phyloP scores from a whole-genome alignment of 2,113 vertebrate genomes.

The Clarias magur region DNA sequence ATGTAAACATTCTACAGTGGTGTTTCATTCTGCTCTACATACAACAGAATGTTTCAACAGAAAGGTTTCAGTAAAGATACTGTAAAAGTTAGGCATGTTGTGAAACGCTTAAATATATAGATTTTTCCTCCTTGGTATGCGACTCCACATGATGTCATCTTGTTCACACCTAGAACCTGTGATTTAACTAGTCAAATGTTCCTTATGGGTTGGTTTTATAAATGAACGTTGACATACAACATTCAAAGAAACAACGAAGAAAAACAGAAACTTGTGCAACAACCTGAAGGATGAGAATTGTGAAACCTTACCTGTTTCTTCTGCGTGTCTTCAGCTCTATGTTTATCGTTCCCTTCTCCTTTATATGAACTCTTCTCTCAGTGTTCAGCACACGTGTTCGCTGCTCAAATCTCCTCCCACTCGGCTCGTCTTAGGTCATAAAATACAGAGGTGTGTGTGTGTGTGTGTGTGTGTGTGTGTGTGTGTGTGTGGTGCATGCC shows the following conservation, averaged over 20 bases:
- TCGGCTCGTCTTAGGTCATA: not conserved
- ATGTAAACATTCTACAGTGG: no score
- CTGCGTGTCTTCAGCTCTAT: not conserved
- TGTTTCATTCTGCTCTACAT: no score
- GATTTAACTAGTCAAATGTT: not conserved
- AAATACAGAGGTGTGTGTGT: conserved; percentile 10
- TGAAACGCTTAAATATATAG: no score
- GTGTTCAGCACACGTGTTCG: not conserved
- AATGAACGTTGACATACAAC: not conserved
- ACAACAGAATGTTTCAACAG: no score
- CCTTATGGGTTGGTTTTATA: not conserved
- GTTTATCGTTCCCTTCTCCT: not conserved
- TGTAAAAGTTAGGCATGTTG: no score
- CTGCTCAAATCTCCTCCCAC: conserved; percentile 4
- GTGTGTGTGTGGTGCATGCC: not conserved
- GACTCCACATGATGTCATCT: not conserved
- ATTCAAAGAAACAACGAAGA: no score
- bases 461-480: conserved; percentile 8
- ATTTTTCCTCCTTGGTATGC: no score
- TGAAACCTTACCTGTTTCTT: not conserved
- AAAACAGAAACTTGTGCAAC: no score
- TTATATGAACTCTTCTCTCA: not conserved
- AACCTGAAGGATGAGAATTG: not conserved
- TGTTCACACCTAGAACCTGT: not conserved
- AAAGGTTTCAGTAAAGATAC: no score